Evolutionary conservation across 2,797 vertebrate genomes (phyloP), one percentile per base, ranked within the genome.

Genomic region (Sciaenops ocellatus): DNA sequence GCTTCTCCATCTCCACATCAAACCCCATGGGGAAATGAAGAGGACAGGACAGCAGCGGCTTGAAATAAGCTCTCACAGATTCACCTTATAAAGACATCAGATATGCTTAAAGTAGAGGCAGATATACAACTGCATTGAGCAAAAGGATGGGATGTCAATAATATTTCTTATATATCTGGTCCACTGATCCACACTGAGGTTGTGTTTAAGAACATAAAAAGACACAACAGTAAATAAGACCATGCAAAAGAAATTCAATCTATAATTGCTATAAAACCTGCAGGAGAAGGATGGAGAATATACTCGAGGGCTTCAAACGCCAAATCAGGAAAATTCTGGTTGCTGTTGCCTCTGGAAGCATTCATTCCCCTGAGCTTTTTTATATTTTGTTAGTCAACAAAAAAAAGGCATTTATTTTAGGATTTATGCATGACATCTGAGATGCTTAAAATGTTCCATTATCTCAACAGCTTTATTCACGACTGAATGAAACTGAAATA

Each of bases 351-450:
- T 76, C 48, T 57, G 63, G 77, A 87, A 87, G 60, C 41, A 44
- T 70, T 52, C 13, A 12, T 50, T 86, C 87, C 75, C 73, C 5
- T 60, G 67, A 65, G 84, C 61, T 42, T 68, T 67, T 71, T 69
- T 42, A 42, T 67, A 26, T 79, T 61, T 85, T 78, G 52, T 64
- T 75, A 79, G 80, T 83, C 77, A 80, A 80, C 73, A 71, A 83
- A 85, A 69, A 82, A 84, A 87, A 64, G 8, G 46, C 34, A 69
- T 80, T 85, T 86, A 79, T 86, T 90, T 84, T 60, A 48, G 34
- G 64, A 80, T 85, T 84, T 48, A 63, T 67, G 38, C 42, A 26
- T 74, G 61, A 80, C 69, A 79, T 81, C 65, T 67, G 22, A 69
- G 69, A 81, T 46, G 66, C 56, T 76, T 38, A 34, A 69, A 80